These are phyloP conservation scores for Ailuropoda melanoleuca DNA, from an alignment of 2,113 vertebrate genomes.

Conservation along the genomic window DNA sequence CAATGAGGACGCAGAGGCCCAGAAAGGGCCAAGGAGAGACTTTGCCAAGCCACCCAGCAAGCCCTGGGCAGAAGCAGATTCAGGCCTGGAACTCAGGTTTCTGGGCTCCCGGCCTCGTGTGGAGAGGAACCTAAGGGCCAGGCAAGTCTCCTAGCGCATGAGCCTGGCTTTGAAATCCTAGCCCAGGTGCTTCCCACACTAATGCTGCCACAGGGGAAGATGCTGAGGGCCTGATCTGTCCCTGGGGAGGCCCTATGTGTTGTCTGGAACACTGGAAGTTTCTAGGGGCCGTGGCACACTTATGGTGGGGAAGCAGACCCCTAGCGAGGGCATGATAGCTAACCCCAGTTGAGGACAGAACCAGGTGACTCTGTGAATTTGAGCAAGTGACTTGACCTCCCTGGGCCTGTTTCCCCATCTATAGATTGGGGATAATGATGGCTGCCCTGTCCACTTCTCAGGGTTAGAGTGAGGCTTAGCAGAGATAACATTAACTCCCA, in stretches of 20 bases:
- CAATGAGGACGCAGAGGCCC: not conserved
- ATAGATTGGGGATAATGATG: not conserved
- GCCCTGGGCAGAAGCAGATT: not conserved
- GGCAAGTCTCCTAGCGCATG: not conserved
- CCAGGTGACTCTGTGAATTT: not conserved
- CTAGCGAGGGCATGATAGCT: not conserved
- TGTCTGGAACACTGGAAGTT: not conserved
- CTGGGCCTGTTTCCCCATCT: not conserved
- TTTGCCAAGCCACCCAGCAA: not conserved
- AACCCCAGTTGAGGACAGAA: not conserved
- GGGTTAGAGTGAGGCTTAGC: not conserved
- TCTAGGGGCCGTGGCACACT: not conserved
- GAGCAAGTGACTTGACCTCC: not conserved
- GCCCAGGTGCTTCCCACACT: not conserved
- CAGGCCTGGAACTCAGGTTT: not conserved
- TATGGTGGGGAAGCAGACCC: not conserved
- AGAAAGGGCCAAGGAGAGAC: not conserved
- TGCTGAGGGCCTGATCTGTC: not conserved
- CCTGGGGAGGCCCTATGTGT: not conserved
- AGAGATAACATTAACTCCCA: not conserved
- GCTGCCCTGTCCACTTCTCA: not conserved
- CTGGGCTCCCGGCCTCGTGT: not conserved
- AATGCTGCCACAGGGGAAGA: not conserved
- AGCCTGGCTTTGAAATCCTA: not conserved
- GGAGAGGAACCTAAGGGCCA: not conserved